Percentiles rank a stretch among this genome's conserved stretches.
Conservation (phyloP, 1,140 invertebrate species). For the Mamestra configurata region DNA sequence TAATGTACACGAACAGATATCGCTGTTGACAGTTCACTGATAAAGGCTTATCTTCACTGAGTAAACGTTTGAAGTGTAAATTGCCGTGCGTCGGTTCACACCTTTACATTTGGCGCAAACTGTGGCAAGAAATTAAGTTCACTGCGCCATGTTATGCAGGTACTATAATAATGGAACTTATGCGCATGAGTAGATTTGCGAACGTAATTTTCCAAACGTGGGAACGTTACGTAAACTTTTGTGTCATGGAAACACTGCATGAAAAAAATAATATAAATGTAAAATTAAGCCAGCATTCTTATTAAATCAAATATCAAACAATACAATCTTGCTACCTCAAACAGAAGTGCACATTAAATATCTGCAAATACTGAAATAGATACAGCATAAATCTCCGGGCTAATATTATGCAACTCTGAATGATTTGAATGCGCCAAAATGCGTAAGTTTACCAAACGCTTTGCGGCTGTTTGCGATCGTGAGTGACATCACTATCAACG, state of each 20-base stretch:
- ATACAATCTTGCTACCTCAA: neutral
- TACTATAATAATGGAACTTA: neutral
- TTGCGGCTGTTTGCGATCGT: neutral
- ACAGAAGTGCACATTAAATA: neutral
- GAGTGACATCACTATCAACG: constrained; percentile 32
- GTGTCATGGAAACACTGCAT: neutral
- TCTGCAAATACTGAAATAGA: neutral
- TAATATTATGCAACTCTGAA: constrained; percentile 22
- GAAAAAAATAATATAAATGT: neutral
- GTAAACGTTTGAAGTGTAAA: constrained; percentile 39
- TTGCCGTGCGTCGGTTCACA: constrained; percentile 13
- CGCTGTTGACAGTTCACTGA: constrained; percentile 38
- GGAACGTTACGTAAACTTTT: neutral
- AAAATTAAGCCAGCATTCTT: neutral
- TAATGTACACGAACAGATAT: constrained; percentile 44
- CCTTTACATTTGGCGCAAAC: constrained; percentile 3
- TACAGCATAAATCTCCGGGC: neutral
- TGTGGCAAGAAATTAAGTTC: neutral
- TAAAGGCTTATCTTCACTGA: constrained; percentile 34
- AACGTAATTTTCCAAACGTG: neutral
- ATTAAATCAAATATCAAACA: constrained; percentile 8
- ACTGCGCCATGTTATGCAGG: too few species aligned
- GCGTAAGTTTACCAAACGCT: neutral
- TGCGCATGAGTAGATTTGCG: neutral
- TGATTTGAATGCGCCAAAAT: constrained; percentile 24